Evolutionary conservation across 1,140 invertebrate genomes (phyloP).

Genomic region (Apis cerana): DNA sequence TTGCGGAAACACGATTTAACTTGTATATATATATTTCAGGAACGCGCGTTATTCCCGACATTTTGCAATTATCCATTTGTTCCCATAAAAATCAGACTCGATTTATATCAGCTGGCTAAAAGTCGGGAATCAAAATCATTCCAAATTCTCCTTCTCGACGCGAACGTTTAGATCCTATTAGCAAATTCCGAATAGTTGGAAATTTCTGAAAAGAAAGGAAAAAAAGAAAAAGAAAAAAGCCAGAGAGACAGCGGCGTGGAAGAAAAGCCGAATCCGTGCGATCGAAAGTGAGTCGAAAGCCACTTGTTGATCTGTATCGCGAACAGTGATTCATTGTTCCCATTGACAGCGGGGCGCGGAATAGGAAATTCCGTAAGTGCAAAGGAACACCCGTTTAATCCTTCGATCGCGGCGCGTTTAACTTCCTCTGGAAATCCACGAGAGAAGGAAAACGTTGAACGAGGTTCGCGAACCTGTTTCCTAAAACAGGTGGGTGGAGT

Average conservation of each 20-base stretch:
- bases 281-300: conserved; percentile 1
- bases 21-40: too few species aligned
- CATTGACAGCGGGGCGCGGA: neutral
- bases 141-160: too few species aligned
- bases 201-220: too few species aligned
- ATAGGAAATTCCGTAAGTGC: conserved; percentile 9
- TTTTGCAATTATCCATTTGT: too few species aligned
- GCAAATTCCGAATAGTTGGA: too few species aligned
- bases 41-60: too few species aligned
- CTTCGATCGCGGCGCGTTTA: conserved; percentile 9
- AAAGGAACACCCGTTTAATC: conserved; percentile 37
- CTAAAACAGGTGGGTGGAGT: conserved; percentile 52
- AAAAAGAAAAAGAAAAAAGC: too few species aligned
- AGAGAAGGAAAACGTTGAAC: neutral
- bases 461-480: conserved; percentile 26
- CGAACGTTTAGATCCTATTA: too few species aligned
- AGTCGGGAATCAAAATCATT: too few species aligned
- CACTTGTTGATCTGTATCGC: conserved; percentile 38
- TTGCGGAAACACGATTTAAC: too few species aligned
- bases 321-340: conserved; percentile 9
- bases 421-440: conserved; percentile 7
- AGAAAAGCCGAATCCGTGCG: neutral
- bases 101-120: too few species aligned
- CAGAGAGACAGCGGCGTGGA: neutral
- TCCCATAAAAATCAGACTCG: too few species aligned